Conservation (phyloP, 2,888 invertebrate genomes). For the Syrphus vitripennis region DNA sequence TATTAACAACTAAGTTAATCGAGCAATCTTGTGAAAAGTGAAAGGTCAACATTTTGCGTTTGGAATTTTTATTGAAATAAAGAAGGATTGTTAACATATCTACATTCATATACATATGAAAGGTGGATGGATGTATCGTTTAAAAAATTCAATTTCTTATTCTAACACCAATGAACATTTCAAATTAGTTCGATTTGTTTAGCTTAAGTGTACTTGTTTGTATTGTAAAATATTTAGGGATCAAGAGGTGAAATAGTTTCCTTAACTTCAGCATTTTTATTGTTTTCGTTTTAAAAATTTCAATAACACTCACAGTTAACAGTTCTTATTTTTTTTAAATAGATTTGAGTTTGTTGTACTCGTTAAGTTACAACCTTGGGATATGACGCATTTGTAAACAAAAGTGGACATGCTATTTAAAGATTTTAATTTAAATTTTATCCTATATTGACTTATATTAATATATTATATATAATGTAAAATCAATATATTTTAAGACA, state of each 20-base stretch:
- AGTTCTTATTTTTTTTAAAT: background rate
- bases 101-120: too few species aligned
- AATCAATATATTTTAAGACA: too few species aligned
- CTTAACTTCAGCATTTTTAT: background rate
- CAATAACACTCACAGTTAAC: background rate
- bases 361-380: background rate
- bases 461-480: too few species aligned
- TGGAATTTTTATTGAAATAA: too few species aligned
- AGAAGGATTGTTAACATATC: background rate
- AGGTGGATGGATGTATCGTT: background rate
- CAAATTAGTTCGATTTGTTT: background rate
- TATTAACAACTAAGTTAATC: background rate
- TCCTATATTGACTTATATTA: too few species aligned
- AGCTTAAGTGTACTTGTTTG: background rate
- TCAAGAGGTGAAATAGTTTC: conserved; percentile 17
- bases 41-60: conserved; percentile 26
- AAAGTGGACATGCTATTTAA: too few species aligned
- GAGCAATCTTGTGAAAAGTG: conserved; percentile 3
- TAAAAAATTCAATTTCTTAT: background rate
- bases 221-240: background rate
- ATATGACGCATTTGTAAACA: background rate
- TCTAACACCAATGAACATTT: background rate
- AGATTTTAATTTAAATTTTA: too few species aligned
- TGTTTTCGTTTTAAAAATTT: background rate
- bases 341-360: background rate